Evolutionary conservation across 2,888 invertebrate species (phyloP), one percentile per base, ranked within the genome.

Genomic region (Diadegma fenestrale): DNA sequence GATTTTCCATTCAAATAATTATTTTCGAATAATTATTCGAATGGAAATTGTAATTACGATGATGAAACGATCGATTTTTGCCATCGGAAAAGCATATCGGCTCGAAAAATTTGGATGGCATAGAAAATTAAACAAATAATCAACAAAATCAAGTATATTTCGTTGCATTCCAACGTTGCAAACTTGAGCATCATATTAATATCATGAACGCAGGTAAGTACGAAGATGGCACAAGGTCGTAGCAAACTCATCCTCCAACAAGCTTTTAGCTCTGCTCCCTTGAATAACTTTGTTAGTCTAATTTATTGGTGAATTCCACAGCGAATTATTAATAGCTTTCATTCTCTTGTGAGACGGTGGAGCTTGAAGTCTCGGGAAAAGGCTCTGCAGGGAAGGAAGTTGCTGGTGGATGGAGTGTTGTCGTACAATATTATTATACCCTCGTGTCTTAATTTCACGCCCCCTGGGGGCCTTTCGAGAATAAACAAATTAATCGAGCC

Each of bases 261-360:
- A 51, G 69, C 51, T 45, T 48, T 48, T 37, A 37, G n/a, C 89
- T 88, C 89, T 88, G n/a, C 89, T 84, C 78, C 69, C 86, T 87
- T 78, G 85, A 87, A 89, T 87, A 92, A 91, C 89, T 92, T 91
- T 89, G 91, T 91, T 90, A 90, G 91, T 87, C 89, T 91, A 91
- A 92, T 92, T 92, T 91, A 92, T 91, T 89, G 90, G 87, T 86
- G 89, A 91, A 90, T 91, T 91, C 88, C 89, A 80, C 87, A 84
- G 86, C 88, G 88, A 89, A 91, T 90, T 90, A 91, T 91, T 90
- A 91, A 90, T 89, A 90, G 86, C 84, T 86, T 85, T 87, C 87
- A 81, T 85, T 82, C 75, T 64, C 81, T 68, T n/a, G 72, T 41
- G 41, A 72, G 41, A 72, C 37, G 48, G 48, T 45, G 77, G 80